Base-by-base conservation (phyloP, 2,888 invertebrate species). In the Dorcus parallelipipedus region DNA sequence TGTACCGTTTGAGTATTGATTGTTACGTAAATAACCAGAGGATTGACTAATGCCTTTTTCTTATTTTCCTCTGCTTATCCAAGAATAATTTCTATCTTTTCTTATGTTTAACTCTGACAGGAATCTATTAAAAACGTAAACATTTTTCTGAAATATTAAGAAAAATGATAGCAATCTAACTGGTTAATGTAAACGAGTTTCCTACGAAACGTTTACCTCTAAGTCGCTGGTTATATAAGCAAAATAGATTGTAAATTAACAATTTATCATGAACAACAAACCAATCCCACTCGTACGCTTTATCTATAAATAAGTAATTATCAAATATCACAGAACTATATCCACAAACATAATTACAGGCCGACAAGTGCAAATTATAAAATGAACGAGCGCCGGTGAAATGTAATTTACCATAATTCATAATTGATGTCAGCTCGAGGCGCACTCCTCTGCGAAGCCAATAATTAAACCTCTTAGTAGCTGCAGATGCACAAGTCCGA, bases 401-500 rank as follows among this genome's bases (percentile, higher is more conserved):
- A 59, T 63, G 65, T 64, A 64, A 66, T 63, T 64, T 64, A 61
- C 64, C 58, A 61, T 63, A 63, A 64, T 61, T 66, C 61, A 66
- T 64, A 64, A 65, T 64, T 61, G 59, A 61, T 61, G 62, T 56
- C 60, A 62, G 65, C 52, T 60, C 53, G 49, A 49, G 49, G 56
- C 64, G 61, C 56, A 61, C 66, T 60, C 63, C 63, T 62, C 48
- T 47, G 51, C 57, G 33, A 52, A 49, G 53, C 56, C 52, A 49
- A 60, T 66, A 66, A 66, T 66, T 66, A 64, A 59, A 60, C 58
- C 61, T 63, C 61, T 64, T 66, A 64, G 66, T 64, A 64, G 64
- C 63, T 54, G 54, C 48, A 61, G 64, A 64, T 63, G 57, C 61
- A 54, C 52, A 56, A 54, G 49, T 56, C 54, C 57, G 63, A 63